These are phyloP conservation scores for Panulirus ornatus DNA, from an alignment of 1,140 invertebrate genomes.

Conservation along the genomic window DNA sequence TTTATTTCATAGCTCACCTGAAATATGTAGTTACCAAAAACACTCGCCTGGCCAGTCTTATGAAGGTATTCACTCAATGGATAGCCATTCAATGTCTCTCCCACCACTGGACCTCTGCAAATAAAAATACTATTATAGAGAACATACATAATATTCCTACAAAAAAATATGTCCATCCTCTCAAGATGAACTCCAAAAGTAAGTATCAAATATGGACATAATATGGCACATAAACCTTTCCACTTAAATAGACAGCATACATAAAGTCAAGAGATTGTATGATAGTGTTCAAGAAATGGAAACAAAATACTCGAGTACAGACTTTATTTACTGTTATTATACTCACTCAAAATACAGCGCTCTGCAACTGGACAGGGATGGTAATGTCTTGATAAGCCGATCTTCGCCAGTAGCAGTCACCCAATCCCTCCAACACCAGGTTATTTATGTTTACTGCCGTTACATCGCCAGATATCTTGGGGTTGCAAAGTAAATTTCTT, in stretches of 20 bases:
- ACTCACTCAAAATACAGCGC: conserved; percentile 21
- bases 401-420: conserved; percentile 17
- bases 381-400: not conserved
- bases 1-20: conserved; percentile 41
- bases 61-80: not conserved
- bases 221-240: too few relatives aligned
- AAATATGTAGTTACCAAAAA: conserved; percentile 20
- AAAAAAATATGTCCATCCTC: too few relatives aligned
- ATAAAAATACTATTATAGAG: too few relatives aligned
- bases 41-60: not conserved
- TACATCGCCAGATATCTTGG: conserved; percentile 25
- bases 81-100: conserved; percentile 9
- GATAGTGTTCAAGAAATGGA: too few relatives aligned
- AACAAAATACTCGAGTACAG: too few relatives aligned
- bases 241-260: too few relatives aligned
- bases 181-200: too few relatives aligned
- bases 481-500: too few relatives aligned
- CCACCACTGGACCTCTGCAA: conserved; percentile 4
- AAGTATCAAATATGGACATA: too few relatives aligned
- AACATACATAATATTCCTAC: too few relatives aligned
- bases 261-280: too few relatives aligned
- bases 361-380: not conserved
- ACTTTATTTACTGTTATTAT: too few relatives aligned
- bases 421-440: not conserved
- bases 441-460: not conserved